Evolutionary conservation across 2,113 vertebrate species (phyloP), one percentile per base, ranked within the genome.

Genomic region (Neotragus pygmaeus): DNA sequence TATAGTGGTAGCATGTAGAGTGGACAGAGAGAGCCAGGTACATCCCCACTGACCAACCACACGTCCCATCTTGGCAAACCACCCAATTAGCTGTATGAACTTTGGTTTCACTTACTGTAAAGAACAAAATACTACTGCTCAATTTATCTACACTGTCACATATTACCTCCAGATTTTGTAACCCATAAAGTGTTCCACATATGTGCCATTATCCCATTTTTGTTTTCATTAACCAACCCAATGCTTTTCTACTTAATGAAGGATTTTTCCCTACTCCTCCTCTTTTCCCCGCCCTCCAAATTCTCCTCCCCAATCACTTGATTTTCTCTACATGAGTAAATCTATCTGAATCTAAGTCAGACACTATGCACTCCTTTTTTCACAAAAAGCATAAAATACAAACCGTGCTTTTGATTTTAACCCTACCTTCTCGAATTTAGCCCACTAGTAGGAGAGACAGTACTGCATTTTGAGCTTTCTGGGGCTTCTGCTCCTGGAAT

Each of bases 351-450:
- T 5, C 13, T 93, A 94, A 92, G 64, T 90, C 75, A 96, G 33
- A 83, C 28, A 70, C 15, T n/a, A 89, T 5, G 7, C 3, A 94
- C 33, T 70, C 33, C 25, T 91, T 90, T 94, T 87, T 7, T 62
- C 80, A 88, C 3, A 80, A 78, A 75, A 25, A 94, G 57, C 93
- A 77, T 51, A 25, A 95, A 82, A 95, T 45, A 75, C 27, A 77
- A 62, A 64, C 45, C 4, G 27, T 17, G 83, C 66, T 88, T 30
- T 33, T 57, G 21, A 83, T 66, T 64, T 88, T 25, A 88, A 80
- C 16, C 47, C 94, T 97, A 99, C 99, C 99, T 99, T 97, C 96
- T 98, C 21, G 95, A 64, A 88, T 62, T 98, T 91, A 83, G 94
- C 66, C 83, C 95, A 87, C 84, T 86, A 47, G 97, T 96, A 94